A percentile compares a stretch with the other conserved stretches of the same genome.
phyloP scores from a whole-genome alignment of 2,888 invertebrate genomes.

The Ellobium chinense region DNA sequence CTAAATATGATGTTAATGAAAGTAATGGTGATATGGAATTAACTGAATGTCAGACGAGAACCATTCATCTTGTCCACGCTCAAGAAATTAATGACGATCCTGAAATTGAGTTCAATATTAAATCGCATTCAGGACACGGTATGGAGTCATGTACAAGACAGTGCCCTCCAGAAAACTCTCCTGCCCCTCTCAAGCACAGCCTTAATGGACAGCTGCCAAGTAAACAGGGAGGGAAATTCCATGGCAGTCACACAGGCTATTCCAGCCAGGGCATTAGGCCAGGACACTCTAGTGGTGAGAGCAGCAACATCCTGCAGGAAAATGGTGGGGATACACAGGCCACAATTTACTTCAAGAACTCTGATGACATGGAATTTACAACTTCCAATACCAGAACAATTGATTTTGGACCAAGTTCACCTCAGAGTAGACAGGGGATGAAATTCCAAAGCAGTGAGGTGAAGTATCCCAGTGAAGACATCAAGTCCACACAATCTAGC shows the following conservation, averaged over 20 bases:
- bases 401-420: neutral
- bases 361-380: neutral
- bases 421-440: neutral
- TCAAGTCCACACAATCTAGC: neutral
- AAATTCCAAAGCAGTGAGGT: neutral
- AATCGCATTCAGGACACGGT: neutral
- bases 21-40: neutral
- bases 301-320: too few relatives aligned
- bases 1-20: neutral
- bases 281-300: too few relatives aligned
- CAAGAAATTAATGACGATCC: neutral
- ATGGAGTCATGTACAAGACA: too few relatives aligned
- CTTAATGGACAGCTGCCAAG: too few relatives aligned
- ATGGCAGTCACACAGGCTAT: too few relatives aligned
- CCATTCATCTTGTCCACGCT: neutral
- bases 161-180: too few relatives aligned
- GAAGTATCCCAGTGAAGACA: neutral
- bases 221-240: neutral
- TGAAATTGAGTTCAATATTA: neutral
- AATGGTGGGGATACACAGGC: neutral
- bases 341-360: neutral
- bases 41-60: neutral
- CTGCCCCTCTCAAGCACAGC: neutral
- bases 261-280: too few relatives aligned
- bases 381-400: neutral